A percentile compares a stretch with the other conserved stretches of the same genome.
Conservation (phyloP, 2,113 vertebrate species). For the Baryphthengus martii region DNA sequence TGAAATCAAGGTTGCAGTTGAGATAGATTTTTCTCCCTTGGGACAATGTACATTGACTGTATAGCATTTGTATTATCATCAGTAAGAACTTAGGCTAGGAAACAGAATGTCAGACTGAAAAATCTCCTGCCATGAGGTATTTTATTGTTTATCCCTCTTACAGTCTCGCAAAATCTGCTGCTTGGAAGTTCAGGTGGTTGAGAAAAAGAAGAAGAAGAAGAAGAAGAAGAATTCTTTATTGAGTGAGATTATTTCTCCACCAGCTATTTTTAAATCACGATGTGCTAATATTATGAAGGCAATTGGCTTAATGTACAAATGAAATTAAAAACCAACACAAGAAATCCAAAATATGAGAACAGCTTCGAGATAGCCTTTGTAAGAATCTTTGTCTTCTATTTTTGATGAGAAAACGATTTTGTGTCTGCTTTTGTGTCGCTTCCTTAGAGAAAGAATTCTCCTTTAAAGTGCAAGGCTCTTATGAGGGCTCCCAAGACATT, state of each 20-base stretch:
- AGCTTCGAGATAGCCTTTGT: neutral
- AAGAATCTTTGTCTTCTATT: neutral
- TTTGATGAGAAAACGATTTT: neutral
- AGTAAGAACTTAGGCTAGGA: neutral
- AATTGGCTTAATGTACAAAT: neutral
- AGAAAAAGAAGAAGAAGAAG: slow-evolving; percentile 23
- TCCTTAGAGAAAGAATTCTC: slow-evolving; percentile 49
- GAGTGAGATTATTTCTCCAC: slow-evolving; percentile 40
- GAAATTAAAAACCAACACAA: accelerated
- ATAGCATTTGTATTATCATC: neutral
- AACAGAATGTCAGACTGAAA: neutral
- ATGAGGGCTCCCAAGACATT: slow-evolving; percentile 33
- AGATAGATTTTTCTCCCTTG: neutral
- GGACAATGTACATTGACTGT: neutral
- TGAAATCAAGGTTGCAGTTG: accelerated
- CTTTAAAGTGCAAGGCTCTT: slow-evolving; percentile 62
- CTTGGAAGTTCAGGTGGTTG: slow-evolving; percentile 60
- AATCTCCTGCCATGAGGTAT: neutral
- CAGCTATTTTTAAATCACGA: neutral
- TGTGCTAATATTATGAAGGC: neutral
- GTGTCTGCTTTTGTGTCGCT: neutral
- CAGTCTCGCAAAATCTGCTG: slow-evolving; percentile 66
- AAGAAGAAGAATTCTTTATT: slow-evolving; percentile 20
- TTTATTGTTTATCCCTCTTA: neutral
- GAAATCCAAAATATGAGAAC: neutral